A percentile compares a stretch with the other conserved stretches of the same genome.
phyloP scores from a whole-genome alignment of 2,888 invertebrate genomes.

The Horisme vitalbata region DNA sequence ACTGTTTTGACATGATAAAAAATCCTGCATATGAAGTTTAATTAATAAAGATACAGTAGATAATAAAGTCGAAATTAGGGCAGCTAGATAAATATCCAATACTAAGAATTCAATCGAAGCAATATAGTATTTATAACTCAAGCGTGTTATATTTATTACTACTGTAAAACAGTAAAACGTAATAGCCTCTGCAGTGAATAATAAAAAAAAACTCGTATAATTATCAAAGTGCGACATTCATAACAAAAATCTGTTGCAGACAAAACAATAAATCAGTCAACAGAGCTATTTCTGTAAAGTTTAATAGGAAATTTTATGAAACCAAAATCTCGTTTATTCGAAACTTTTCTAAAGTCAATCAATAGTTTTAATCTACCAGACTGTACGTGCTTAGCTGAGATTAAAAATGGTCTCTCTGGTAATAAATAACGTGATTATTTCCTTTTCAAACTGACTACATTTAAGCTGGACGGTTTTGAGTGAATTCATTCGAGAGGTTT shows the following conservation, averaged over 20 bases:
- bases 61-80: conserved; percentile 2
- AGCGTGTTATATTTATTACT: conserved; percentile 34
- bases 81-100: conserved; percentile 23
- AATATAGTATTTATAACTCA: conserved; percentile 17
- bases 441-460: conserved; percentile 66
- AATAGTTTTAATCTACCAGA: conserved; percentile 70
- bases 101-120: conserved; percentile 21
- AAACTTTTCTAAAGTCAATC: conserved; percentile 67
- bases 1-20: no score
- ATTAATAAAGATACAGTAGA: background rate
- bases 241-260: conserved; percentile 8
- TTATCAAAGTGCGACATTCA: conserved; percentile 24
- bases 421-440: conserved; percentile 82
- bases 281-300: background rate
- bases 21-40: no score
- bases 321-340: conserved; percentile 48
- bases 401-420: conserved; percentile 69
- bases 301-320: conserved; percentile 54
- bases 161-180: conserved; percentile 35
- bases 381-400: conserved; percentile 70
- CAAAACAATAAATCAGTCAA: conserved; percentile 38
- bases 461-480: conserved; percentile 58
- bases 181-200: conserved; percentile 23
- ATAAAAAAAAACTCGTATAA: conserved; percentile 26
- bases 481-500: conserved; percentile 61